Conservation (phyloP, 2,888 invertebrate species). For the Hololepta plana region DNA sequence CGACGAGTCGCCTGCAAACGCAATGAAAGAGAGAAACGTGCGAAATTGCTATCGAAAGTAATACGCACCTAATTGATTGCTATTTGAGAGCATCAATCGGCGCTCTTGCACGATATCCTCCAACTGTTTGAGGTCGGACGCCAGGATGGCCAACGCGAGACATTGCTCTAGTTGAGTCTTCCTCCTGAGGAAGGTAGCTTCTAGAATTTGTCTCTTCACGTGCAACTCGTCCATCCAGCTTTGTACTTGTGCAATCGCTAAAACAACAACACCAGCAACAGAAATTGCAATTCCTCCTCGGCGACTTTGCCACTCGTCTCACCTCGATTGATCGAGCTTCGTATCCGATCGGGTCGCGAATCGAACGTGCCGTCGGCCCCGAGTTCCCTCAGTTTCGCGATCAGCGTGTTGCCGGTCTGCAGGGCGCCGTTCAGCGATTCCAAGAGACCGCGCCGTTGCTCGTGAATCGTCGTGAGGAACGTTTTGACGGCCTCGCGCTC, state of each 20-base stretch:
- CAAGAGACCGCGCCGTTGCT: conserved; percentile 49
- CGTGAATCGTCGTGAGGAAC: conserved; percentile 50
- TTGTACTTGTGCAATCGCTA: conserved; percentile 51
- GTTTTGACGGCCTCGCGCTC: conserved; percentile 55
- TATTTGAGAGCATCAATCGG: conserved; percentile 32
- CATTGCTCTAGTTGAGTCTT: conserved; percentile 65
- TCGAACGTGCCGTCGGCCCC: conserved; percentile 57
- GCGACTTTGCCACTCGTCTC: background rate
- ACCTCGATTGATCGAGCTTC: conserved; percentile 29
- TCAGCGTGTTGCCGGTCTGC: conserved; percentile 57
- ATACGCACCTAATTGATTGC: conserved; percentile 35
- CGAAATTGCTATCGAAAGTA: too few relatives aligned
- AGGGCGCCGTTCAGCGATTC: conserved; percentile 65
- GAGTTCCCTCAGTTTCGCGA: conserved; percentile 56
- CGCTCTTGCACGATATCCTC: conserved; percentile 38
- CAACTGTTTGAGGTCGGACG: conserved; percentile 48
- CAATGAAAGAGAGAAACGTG: conserved; percentile 11
- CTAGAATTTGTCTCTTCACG: conserved; percentile 52
- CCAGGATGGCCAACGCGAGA: conserved; percentile 51
- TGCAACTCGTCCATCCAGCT: conserved; percentile 59
- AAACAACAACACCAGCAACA: too few relatives aligned
- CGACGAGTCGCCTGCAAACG: conserved; percentile 44
- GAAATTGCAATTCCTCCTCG: background rate
- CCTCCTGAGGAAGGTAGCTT: conserved; percentile 45
- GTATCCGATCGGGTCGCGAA: conserved; percentile 43